Evolutionary conservation across 2,888 invertebrate species (phyloP).

Genomic region (Azorinus chamasolen): DNA sequence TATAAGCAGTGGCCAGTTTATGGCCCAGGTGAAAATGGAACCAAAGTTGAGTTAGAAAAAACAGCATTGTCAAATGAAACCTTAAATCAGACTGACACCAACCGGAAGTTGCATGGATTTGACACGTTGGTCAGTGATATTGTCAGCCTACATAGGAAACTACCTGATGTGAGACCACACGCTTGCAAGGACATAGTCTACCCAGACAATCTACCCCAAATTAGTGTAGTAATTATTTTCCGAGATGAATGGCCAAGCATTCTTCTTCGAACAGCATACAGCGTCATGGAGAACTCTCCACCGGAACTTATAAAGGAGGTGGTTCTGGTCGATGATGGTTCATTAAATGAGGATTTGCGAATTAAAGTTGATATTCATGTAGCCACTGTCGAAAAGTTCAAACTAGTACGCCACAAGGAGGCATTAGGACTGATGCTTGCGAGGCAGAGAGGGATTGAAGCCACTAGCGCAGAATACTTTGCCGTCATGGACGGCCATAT

Average conservation of each 20-base stretch:
- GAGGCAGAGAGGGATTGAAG: conserved; percentile 33
- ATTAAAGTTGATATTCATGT: conserved; percentile 16
- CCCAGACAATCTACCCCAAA: conserved; percentile 23
- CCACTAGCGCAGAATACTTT: conserved; percentile 19
- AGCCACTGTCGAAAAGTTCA: conserved; percentile 27
- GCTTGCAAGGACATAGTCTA: conserved; percentile 24
- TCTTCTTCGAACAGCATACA: conserved; percentile 37
- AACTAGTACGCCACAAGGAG: conserved; percentile 21
- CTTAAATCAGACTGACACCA: neutral
- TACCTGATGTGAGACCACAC: conserved; percentile 21
- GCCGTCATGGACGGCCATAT: conserved; percentile 45
- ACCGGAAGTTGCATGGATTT: conserved; percentile 2
- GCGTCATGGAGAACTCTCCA: conserved; percentile 41
- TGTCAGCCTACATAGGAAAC: conserved; percentile 19
- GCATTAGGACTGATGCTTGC: conserved; percentile 35
- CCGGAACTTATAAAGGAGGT: conserved; percentile 31
- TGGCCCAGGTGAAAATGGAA: conserved; percentile 7
- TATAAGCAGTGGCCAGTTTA: neutral
- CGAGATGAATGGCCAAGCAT: conserved; percentile 24
- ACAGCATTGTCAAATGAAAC: neutral
- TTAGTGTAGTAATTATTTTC: conserved; percentile 36
- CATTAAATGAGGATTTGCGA: conserved; percentile 4
- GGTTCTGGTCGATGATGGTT: conserved; percentile 43
- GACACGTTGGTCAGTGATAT: conserved; percentile 38
- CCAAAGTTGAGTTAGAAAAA: neutral